Conservation (phyloP, 2,113 vertebrate species). For the Campylorhamphus procurvoides region DNA sequence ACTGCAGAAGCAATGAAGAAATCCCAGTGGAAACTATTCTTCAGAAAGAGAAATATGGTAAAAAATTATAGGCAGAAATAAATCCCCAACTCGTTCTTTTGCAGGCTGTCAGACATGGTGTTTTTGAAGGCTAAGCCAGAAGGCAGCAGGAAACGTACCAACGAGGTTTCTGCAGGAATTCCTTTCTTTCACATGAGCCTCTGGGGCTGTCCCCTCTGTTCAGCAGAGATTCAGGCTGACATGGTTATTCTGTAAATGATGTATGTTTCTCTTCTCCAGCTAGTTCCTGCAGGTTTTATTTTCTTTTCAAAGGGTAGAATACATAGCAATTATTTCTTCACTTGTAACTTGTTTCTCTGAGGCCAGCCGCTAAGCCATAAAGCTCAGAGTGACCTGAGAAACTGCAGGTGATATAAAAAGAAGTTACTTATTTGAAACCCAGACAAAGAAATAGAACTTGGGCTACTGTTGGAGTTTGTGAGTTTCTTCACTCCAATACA, state of each 20-base stretch:
- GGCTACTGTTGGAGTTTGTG: background rate
- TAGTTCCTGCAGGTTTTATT: background rate
- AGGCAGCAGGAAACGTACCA: background rate
- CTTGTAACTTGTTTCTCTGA: background rate
- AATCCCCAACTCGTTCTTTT: background rate
- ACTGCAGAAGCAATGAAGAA: background rate
- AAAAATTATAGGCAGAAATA: background rate
- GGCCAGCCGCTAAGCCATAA: background rate
- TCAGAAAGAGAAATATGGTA: background rate
- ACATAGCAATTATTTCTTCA: background rate
- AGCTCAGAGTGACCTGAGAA: background rate
- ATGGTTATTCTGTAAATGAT: background rate
- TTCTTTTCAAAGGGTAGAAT: background rate
- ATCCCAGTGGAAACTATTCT: background rate
- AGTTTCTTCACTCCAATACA: background rate
- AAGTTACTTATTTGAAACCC: background rate
- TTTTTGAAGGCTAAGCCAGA: background rate
- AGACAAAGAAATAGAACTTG: background rate
- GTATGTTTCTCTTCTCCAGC: background rate
- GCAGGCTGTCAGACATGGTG: background rate
- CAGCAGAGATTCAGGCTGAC: background rate
- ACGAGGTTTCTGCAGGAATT: background rate
- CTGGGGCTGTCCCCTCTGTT: background rate
- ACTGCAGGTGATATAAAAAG: background rate
- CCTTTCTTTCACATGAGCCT: background rate